These are phyloP conservation scores for Umimayanthus kanabou DNA, from an alignment of 92 coral and sea anemone species.

Conservation along the genomic window DNA sequence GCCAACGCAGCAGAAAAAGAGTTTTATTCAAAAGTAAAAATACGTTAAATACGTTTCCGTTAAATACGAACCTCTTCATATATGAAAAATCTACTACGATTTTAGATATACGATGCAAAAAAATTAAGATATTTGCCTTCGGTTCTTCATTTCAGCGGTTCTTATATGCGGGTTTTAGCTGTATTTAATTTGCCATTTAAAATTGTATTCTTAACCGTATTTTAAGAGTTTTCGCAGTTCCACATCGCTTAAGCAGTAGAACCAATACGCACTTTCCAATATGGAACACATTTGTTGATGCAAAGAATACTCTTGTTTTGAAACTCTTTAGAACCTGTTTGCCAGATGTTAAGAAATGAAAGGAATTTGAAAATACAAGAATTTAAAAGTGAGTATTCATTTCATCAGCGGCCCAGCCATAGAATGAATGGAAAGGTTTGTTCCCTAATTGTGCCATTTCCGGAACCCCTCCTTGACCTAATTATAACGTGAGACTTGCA, in stretches of 20 bases:
- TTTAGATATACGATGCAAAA: too few relatives aligned
- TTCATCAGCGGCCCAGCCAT: not conserved
- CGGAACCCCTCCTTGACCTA: not conserved
- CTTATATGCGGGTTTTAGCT: not conserved
- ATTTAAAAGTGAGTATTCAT: not conserved
- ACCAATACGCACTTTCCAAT: not conserved
- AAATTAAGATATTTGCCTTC: not conserved
- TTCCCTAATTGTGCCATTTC: not conserved
- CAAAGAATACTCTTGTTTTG: not conserved
- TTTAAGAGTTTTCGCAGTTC: too few relatives aligned
- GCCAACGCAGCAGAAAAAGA: too few relatives aligned
- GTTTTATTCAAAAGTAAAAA: too few relatives aligned
- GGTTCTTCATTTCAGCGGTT: not conserved
- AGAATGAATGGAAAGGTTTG: too few relatives aligned
- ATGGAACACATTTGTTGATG: not conserved
- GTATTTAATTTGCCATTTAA: too few relatives aligned
- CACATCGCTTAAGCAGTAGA: too few relatives aligned
- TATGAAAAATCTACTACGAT: too few relatives aligned
- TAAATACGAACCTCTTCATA: too few relatives aligned
- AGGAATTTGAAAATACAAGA: not conserved
- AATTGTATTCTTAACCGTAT: too few relatives aligned
- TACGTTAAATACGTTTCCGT: too few relatives aligned
- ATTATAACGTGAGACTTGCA: not conserved
- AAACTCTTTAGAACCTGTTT: not conserved
- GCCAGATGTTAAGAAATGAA: not conserved